These are phyloP conservation scores for Dasyurus viverrinus DNA, from an alignment of 2,113 vertebrate genomes.

Conservation along the genomic window DNA sequence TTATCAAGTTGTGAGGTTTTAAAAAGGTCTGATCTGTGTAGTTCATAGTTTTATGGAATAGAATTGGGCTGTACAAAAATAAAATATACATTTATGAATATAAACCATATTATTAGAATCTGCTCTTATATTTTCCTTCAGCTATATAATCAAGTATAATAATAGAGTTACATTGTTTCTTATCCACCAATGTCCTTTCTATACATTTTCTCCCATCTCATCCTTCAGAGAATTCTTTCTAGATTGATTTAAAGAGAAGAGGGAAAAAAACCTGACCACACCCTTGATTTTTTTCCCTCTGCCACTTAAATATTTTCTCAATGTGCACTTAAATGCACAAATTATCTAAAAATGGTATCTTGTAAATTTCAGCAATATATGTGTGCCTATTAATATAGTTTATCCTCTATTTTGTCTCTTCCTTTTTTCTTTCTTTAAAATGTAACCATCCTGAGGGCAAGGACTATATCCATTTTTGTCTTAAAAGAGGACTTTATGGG, in stretches of 20 bases:
- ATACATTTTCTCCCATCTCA: background rate
- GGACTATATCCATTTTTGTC: background rate
- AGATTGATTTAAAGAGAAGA: background rate
- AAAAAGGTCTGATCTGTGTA: background rate
- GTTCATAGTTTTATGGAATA: background rate
- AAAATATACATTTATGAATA: background rate
- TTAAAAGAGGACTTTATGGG: background rate
- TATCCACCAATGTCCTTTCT: background rate
- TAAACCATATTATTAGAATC: background rate
- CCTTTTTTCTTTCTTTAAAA: background rate
- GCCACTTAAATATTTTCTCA: background rate
- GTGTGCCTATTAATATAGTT: background rate
- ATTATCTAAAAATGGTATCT: background rate
- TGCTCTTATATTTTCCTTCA: background rate
- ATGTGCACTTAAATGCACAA: background rate
- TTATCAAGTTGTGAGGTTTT: background rate
- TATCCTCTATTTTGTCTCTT: background rate
- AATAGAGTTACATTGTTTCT: background rate
- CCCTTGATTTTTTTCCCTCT: background rate
- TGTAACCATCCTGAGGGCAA: background rate
- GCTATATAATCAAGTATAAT: background rate
- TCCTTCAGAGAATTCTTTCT: background rate
- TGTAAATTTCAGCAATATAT: background rate
- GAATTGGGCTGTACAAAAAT: constrained; percentile 10
- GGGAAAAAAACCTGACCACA: background rate